Conservation (phyloP, 53 echinoderm and acorn worm species). For the Paracentrotus lividus region DNA sequence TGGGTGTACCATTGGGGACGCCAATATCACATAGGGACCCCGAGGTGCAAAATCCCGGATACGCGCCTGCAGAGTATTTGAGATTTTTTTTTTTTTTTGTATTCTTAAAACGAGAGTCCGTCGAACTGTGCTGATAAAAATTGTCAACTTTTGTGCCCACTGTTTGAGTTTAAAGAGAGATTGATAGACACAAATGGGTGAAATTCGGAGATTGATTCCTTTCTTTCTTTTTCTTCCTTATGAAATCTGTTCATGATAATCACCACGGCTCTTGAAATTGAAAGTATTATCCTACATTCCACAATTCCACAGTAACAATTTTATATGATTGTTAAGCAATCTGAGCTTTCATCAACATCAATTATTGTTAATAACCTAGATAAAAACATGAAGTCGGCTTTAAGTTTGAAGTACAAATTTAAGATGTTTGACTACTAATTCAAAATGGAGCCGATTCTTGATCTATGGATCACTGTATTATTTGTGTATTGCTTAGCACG, state of each 20-base stretch:
- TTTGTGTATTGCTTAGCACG: background rate
- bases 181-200: background rate
- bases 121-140: too few relatives aligned
- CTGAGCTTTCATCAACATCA: background rate
- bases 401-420: background rate
- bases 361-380: background rate
- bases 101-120: too few relatives aligned
- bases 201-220: background rate
- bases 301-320: background rate
- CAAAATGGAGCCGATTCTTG: background rate
- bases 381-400: background rate
- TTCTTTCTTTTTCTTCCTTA: too few relatives aligned
- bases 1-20: too few relatives aligned
- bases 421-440: conserved; percentile 8
- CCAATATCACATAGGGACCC: too few relatives aligned
- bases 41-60: too few relatives aligned
- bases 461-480: background rate
- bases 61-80: too few relatives aligned
- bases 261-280: background rate
- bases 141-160: too few relatives aligned
- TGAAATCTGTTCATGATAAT: background rate
- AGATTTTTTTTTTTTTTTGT: too few relatives aligned
- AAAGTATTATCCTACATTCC: background rate
- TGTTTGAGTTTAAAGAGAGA: too few relatives aligned
- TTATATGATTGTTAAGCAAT: background rate